Evolutionary conservation across 2,888 invertebrate genomes (phyloP).

Genomic region (Amblyjoppa proteus): DNA sequence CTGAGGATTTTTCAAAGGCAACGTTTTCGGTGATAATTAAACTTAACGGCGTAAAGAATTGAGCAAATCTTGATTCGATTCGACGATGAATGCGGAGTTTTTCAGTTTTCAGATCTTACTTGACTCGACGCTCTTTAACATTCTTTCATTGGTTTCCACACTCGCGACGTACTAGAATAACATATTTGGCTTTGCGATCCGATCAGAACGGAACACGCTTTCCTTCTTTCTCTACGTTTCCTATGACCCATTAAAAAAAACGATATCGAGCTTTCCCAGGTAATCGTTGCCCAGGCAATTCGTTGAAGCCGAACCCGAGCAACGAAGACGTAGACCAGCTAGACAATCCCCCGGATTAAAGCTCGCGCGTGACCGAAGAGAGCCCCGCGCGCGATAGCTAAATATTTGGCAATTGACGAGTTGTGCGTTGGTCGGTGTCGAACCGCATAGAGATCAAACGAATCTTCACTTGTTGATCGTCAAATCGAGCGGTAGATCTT

Average conservation of each 20-base stretch:
- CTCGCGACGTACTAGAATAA: slow-evolving; percentile 67
- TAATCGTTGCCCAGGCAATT: slow-evolving; percentile 65
- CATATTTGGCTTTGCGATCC: slow-evolving; percentile 81
- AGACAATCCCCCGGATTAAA: slow-evolving; percentile 58
- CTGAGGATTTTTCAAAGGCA: slow-evolving; percentile 19
- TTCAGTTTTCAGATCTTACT: slow-evolving; percentile 25
- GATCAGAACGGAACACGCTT: slow-evolving; percentile 69
- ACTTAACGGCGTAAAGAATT: slow-evolving; percentile 64
- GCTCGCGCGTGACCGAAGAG: slow-evolving; percentile 27
- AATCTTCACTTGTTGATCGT: slow-evolving; percentile 83
- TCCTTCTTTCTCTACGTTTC: slow-evolving; percentile 22
- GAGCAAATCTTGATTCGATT: slow-evolving; percentile 61
- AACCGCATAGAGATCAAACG: background rate
- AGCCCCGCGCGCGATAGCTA: slow-evolving; percentile 29
- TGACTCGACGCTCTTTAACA: slow-evolving; percentile 6
- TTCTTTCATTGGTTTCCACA: slow-evolving; percentile 20
- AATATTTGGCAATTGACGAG: slow-evolving; percentile 62
- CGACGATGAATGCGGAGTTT: slow-evolving; percentile 26
- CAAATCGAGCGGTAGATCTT: slow-evolving; percentile 84
- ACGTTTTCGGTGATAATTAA: slow-evolving; percentile 45
- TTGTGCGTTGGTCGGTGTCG: background rate
- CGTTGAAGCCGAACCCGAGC: slow-evolving; percentile 61
- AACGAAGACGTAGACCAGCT: slow-evolving; percentile 74
- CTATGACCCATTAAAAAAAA: slow-evolving; percentile 29
- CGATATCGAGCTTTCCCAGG: slow-evolving; percentile 61